Conservation (phyloP, 2,888 invertebrate genomes). For the Griposia aprilina region DNA sequence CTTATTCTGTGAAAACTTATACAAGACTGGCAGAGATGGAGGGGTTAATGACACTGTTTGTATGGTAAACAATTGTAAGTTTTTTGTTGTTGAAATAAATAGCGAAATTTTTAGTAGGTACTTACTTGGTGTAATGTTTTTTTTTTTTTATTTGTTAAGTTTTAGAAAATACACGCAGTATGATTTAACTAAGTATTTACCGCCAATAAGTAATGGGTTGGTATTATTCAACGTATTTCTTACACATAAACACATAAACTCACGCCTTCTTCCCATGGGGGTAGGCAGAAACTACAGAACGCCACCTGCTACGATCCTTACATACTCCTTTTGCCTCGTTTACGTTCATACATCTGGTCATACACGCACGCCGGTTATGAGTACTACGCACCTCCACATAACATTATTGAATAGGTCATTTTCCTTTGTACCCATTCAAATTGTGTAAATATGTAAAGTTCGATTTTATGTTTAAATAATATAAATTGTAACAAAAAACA, state of each 20-base stretch:
- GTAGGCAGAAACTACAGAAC: too few species aligned
- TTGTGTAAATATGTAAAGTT: background rate
- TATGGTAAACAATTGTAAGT: slow-evolving; percentile 3
- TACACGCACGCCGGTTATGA: too few species aligned
- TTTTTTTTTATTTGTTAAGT: too few species aligned
- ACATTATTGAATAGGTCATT: background rate
- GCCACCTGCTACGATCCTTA: too few species aligned
- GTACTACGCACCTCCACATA: too few species aligned
- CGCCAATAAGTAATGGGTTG: background rate
- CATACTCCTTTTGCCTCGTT: too few species aligned
- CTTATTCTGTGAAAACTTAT: slow-evolving; percentile 26
- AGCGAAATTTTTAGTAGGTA: background rate
- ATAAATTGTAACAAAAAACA: slow-evolving; percentile 1
- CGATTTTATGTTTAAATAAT: background rate
- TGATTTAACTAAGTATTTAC: background rate
- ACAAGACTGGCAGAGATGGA: background rate
- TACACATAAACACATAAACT: too few species aligned
- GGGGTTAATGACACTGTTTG: slow-evolving; percentile 4
- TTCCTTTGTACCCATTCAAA: background rate
- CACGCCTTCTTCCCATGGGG: too few species aligned
- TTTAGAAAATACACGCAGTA: background rate
- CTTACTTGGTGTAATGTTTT: too few species aligned
- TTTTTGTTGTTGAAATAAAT: background rate
- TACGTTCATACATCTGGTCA: too few species aligned
- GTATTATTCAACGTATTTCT: slow-evolving; percentile 2